Percentiles rank a stretch among this genome's conserved stretches.
Evolutionary conservation across 2,888 invertebrate species (phyloP).

Genomic region (Calameuta idolon): DNA sequence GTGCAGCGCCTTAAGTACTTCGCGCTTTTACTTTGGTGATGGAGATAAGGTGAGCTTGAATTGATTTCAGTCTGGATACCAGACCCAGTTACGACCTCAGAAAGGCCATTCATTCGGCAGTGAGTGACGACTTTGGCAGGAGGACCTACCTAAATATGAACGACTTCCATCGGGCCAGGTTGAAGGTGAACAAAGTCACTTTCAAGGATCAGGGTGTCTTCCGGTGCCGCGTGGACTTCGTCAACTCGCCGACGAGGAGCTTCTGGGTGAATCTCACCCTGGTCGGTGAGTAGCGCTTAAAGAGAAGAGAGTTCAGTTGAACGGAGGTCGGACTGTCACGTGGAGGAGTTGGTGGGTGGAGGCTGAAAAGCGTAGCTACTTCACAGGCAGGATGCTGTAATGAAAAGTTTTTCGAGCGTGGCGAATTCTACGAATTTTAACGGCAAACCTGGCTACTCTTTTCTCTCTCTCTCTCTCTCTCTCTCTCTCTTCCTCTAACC

Average conservation of each 20-base stretch:
- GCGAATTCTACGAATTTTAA: too few species aligned
- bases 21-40: too few species aligned
- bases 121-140: slow-evolving; percentile 81
- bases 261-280: slow-evolving; percentile 87
- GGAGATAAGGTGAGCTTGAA: too few species aligned
- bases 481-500: too few species aligned
- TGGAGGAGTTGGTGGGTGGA: too few species aligned
- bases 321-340: too few species aligned
- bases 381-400: too few species aligned
- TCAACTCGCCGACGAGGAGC: slow-evolving; percentile 89
- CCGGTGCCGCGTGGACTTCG: slow-evolving; percentile 89
- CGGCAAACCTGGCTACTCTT: too few species aligned
- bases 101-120: slow-evolving; percentile 79
- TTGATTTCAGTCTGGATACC: slow-evolving; percentile 78
- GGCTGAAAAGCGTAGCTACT: too few species aligned
- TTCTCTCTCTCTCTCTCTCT: too few species aligned
- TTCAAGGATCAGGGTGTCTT: slow-evolving; percentile 85
- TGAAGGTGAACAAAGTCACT: slow-evolving; percentile 80
- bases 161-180: slow-evolving; percentile 74
- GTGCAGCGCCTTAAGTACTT: too few species aligned
- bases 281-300: slow-evolving; percentile 77
- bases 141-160: slow-evolving; percentile 81
- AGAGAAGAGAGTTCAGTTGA: not conserved
- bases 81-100: slow-evolving; percentile 75
- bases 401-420: too few species aligned